phyloP scores from a whole-genome alignment of 2,113 vertebrate species.

The Apodemus sylvaticus region DNA sequence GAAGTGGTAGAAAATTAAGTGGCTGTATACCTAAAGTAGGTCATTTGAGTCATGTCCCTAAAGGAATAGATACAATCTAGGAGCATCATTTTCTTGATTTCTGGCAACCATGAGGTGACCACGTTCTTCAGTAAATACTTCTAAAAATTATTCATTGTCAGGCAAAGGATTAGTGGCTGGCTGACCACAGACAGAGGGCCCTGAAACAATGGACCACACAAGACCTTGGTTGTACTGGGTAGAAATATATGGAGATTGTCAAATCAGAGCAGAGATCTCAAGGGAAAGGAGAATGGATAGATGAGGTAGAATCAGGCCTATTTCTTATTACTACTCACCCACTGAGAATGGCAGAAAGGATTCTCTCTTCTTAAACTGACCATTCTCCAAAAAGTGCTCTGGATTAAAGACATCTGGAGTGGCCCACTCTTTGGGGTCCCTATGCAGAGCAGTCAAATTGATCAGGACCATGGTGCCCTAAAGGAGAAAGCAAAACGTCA shows the following conservation, averaged over 20 bases:
- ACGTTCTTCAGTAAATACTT: too few species aligned
- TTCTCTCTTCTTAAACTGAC: not conserved
- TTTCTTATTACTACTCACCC: not conserved
- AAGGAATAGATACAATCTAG: too few species aligned
- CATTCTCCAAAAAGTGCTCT: not conserved
- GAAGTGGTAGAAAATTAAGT: too few species aligned
- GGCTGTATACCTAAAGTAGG: too few species aligned
- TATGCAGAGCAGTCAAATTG: constrained; percentile 84
- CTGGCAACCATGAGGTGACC: too few species aligned
- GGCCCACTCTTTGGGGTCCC: not conserved
- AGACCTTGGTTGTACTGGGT: not conserved
- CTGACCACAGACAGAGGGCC: too few species aligned
- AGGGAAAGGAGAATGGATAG: not conserved
- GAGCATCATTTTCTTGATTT: too few species aligned
- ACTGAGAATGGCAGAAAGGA: not conserved
- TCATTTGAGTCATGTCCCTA: too few species aligned
- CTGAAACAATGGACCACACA: not conserved
- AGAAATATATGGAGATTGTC: not conserved
- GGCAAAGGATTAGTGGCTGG: too few species aligned
- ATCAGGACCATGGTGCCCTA: constrained; percentile 87
- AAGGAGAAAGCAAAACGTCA: constrained; percentile 4
- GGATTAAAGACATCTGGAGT: not conserved
- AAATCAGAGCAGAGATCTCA: not conserved
- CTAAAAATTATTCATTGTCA: too few species aligned
- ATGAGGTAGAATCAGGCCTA: not conserved